Percentiles rank a stretch among this genome's conserved stretches.
phyloP scores from a whole-genome alignment of 2,888 invertebrate genomes.

The Flexamia atlantica region DNA sequence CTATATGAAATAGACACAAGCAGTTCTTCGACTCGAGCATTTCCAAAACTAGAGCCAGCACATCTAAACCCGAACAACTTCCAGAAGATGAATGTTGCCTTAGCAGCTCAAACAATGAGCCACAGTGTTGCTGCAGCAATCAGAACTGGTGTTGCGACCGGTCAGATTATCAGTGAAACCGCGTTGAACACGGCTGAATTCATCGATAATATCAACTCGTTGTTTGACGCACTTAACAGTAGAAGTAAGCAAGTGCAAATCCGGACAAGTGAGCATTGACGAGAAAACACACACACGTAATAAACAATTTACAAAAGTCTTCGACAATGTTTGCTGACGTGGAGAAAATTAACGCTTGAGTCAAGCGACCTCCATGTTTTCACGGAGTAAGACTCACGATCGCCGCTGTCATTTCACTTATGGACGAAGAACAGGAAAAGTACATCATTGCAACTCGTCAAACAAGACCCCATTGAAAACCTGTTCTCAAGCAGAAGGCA shows the following conservation, averaged over 20 bases:
- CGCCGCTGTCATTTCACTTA: constrained; percentile 67
- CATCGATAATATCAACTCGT: constrained; percentile 67
- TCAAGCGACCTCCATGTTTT: constrained; percentile 69
- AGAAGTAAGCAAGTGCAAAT: constrained; percentile 63
- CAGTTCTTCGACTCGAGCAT: constrained; percentile 65
- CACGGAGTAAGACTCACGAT: constrained; percentile 68
- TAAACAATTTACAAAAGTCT: constrained; percentile 63
- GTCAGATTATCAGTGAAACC: constrained; percentile 63
- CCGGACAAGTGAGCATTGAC: constrained; percentile 64
- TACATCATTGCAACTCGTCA: constrained; percentile 36
- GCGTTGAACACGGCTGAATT: constrained; percentile 68
- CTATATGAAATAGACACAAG: constrained; percentile 65
- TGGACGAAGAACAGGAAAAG: constrained; percentile 42
- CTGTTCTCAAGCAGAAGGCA: constrained; percentile 67
- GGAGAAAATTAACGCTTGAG: constrained; percentile 54
- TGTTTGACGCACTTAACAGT: constrained; percentile 69
- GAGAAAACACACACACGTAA: constrained; percentile 13
- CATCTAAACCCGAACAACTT: constrained; percentile 69
- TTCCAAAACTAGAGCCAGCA: constrained; percentile 67
- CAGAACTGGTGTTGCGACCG: constrained; percentile 65
- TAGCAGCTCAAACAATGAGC: constrained; percentile 70
- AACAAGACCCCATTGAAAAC: constrained; percentile 70
- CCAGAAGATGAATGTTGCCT: constrained; percentile 69
- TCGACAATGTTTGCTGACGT: constrained; percentile 52
- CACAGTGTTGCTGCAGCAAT: constrained; percentile 68